Base-by-base conservation (phyloP, 2,888 invertebrate species). In the Calameuta pallipes region DNA sequence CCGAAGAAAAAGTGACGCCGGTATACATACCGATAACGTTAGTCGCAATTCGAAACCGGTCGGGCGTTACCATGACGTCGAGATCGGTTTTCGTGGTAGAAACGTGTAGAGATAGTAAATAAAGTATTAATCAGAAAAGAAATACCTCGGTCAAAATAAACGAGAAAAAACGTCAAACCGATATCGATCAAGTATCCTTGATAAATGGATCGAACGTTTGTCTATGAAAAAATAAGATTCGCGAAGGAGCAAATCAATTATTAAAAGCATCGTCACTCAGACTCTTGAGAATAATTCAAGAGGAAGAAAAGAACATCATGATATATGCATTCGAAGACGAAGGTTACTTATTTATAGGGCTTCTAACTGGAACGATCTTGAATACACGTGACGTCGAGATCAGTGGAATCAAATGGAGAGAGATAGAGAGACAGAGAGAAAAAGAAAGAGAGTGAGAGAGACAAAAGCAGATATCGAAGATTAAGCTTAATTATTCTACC, bases 401-500 rank as follows among this genome's bases (percentile, higher is more conserved):
- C 11, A 37, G 3, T 37, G 37, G 36, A 69, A 75, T 75, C 75
- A 70, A 75, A 70, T 75, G 36, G 35, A 76, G 70, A 73, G 37
- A 76, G 31, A 69, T 36, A 11, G 69, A 75, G 36, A 75, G 78
- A 74, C 23, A 68, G 74, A 41, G 76, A 75, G 75, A 74, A 36
- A 74, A 69, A 23, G 79, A 76, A 37, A 4, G 69, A 75, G 56
- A 76, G 78, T 69, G 34, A 68, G 75, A 41, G 76, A 77, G 75
- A 74, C 31, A 74, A 69, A 30, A 76, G 36, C 78, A 76, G 69
- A 73, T 23, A 56, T 23, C 23, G 56, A 56, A 56, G 56, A 56
- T 56, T 23, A 56, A 56, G 23, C 9, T 23, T 23, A 56, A 6
- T 56, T 56, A 56, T 56, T 23, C 56, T 9, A 56, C 56, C 23